Evolutionary conservation across 2,888 invertebrate genomes (phyloP).

Genomic region (Campoletis raptor): DNA sequence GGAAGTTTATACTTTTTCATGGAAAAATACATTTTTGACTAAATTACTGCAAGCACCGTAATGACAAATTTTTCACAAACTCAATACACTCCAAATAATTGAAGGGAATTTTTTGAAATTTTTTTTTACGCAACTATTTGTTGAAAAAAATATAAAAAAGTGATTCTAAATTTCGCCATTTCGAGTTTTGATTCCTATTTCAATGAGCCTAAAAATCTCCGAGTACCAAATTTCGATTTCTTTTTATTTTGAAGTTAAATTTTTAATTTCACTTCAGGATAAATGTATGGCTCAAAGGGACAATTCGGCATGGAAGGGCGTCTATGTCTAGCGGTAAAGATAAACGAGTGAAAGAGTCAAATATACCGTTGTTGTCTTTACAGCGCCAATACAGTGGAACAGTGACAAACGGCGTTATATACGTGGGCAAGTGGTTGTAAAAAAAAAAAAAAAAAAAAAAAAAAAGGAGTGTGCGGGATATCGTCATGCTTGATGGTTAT

Average conservation of each 20-base stretch:
- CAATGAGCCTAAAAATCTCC: neutral
- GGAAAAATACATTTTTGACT: too few relatives aligned
- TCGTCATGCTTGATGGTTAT: constrained; percentile 33
- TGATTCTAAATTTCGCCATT: neutral
- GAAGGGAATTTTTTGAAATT: too few relatives aligned
- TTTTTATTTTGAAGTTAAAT: too few relatives aligned
- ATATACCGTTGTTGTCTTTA: neutral
- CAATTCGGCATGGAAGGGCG: neutral
- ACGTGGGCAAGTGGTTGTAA: constrained; percentile 1
- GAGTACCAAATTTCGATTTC: too few relatives aligned
- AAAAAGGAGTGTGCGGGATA: constrained; percentile 32
- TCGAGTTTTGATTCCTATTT: neutral
- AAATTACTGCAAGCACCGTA: too few relatives aligned
- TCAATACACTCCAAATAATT: too few relatives aligned
- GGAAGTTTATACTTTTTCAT: too few relatives aligned
- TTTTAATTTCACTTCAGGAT: neutral
- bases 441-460: constrained; percentile 8
- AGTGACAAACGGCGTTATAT: constrained; percentile 3
- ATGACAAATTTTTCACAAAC: too few relatives aligned
- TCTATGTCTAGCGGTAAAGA: constrained; percentile 7
- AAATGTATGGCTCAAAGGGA: neutral
- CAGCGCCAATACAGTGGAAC: constrained; percentile 10
- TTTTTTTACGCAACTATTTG: too few relatives aligned
- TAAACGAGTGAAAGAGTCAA: constrained; percentile 6
- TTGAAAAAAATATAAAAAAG: neutral